A percentile compares a stretch with the other conserved stretches of the same genome.
Evolutionary conservation across 64 coral and sea anemone genomes (phyloP).

Genomic region (Montipora capricornis): DNA sequence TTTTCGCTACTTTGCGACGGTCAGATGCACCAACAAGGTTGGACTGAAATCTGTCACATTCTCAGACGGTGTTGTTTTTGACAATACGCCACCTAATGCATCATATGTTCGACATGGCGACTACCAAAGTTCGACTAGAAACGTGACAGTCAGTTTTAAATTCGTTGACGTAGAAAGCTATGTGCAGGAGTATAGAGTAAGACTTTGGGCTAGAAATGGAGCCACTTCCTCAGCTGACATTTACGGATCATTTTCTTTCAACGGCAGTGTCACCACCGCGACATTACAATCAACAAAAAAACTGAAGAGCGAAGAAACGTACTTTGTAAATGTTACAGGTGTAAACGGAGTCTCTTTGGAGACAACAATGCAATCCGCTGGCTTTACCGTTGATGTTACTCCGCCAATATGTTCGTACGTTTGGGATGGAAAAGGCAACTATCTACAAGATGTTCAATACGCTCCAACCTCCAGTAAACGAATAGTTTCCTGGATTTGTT

Average conservation of each 20-base stretch:
- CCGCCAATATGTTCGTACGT: conserved; percentile 83
- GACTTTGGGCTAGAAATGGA: conserved; percentile 17
- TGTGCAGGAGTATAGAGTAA: conserved; percentile 58
- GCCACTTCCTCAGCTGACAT: not conserved
- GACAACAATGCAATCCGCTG: conserved; percentile 64
- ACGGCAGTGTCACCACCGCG: not conserved
- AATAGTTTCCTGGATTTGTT: conserved; percentile 79
- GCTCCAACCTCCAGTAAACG: conserved; percentile 61
- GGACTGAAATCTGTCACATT: conserved; percentile 71
- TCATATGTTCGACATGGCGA: conserved; percentile 66
- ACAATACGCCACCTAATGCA: conserved; percentile 67
- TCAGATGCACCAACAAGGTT: conserved; percentile 86
- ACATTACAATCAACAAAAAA: conserved; percentile 31
- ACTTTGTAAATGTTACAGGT: conserved; percentile 83
- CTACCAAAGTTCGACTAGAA: conserved; percentile 64
- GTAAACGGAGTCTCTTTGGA: conserved; percentile 73
- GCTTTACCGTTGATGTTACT: conserved; percentile 84
- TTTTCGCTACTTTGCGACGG: conserved; percentile 91
- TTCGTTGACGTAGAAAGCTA: conserved; percentile 89
- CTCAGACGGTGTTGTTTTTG: conserved; percentile 79
- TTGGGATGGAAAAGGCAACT: conserved; percentile 58
- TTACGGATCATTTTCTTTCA: conserved; percentile 72
- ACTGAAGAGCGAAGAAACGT: conserved; percentile 66
- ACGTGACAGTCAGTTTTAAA: conserved; percentile 60
- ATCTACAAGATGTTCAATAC: conserved; percentile 49